These are phyloP conservation scores for Campoletis raptor DNA, from an alignment of 2,888 invertebrate species.

Conservation along the genomic window DNA sequence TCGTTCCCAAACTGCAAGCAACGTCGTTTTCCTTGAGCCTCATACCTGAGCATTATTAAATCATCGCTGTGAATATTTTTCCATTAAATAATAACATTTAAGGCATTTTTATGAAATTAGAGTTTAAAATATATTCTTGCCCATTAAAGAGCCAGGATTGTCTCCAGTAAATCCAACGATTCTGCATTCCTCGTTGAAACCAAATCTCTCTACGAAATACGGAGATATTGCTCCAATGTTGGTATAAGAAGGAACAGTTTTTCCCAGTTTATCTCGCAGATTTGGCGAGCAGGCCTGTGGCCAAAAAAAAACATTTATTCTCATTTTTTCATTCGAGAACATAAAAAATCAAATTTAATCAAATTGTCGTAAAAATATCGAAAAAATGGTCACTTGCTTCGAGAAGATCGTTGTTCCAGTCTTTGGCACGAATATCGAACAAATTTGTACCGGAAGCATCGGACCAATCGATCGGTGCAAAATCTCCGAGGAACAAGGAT, in stretches of 20 bases:
- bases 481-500: constrained; percentile 93
- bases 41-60: constrained; percentile 87
- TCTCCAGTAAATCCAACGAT: constrained; percentile 97
- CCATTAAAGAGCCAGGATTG: constrained; percentile 95
- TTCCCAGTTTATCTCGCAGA: constrained; percentile 90
- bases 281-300: constrained; percentile 92
- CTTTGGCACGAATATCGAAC: constrained; percentile 91
- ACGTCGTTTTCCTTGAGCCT: constrained; percentile 92
- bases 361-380: not conserved
- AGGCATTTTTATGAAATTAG: constrained; percentile 33
- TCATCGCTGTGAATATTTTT: not conserved
- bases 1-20: constrained; percentile 96
- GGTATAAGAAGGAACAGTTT: constrained; percentile 90
- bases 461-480: constrained; percentile 95
- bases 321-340: not conserved
- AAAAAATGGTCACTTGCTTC: constrained; percentile 85
- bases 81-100: constrained; percentile 26
- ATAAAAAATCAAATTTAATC: not conserved
- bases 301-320: constrained; percentile 11
- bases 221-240: constrained; percentile 90
- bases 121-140: constrained; percentile 82
- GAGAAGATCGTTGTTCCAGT: constrained; percentile 92
- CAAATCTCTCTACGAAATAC: constrained; percentile 95
- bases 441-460: constrained; percentile 99
- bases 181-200: constrained; percentile 92